Evolutionary conservation across 2,797 vertebrate species (phyloP).

Genomic region (Eremophila alpestris): DNA sequence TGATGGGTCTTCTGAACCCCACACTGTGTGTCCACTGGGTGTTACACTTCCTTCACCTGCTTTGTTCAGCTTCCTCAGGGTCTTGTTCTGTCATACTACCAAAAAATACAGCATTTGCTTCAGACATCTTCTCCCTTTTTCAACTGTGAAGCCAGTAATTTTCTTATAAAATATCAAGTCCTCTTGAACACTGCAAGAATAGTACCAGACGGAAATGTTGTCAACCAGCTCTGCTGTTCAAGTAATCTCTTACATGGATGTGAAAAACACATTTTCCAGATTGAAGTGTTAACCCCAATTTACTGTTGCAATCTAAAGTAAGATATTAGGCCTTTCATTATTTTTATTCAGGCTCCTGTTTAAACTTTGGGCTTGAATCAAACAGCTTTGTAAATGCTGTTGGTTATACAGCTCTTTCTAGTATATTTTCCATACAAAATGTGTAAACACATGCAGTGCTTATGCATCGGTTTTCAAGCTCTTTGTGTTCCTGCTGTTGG

Average conservation of each 20-base stretch:
- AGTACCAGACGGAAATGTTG: background rate
- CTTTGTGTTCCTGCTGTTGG: background rate
- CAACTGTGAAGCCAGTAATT: background rate
- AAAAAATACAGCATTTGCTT: background rate
- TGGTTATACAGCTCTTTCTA: background rate
- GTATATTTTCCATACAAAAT: background rate
- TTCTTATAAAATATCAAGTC: background rate
- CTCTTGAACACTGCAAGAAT: background rate
- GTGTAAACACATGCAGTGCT: background rate
- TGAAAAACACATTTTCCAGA: background rate
- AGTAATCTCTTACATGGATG: background rate
- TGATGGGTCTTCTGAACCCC: background rate
- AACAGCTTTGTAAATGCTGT: background rate
- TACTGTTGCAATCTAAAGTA: background rate
- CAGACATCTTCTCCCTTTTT: background rate
- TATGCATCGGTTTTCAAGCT: background rate
- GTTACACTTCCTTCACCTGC: fast-evolving
- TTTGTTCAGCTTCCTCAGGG: background rate
- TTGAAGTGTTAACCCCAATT: background rate
- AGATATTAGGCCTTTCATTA: background rate
- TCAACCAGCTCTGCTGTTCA: background rate
- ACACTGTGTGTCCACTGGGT: fast-evolving
- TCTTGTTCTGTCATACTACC: background rate
- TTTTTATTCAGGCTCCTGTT: background rate
- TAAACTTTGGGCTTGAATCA: background rate